Evolutionary conservation across 2,113 vertebrate species (phyloP).

Genomic region (Nycticryphes semicollaris): DNA sequence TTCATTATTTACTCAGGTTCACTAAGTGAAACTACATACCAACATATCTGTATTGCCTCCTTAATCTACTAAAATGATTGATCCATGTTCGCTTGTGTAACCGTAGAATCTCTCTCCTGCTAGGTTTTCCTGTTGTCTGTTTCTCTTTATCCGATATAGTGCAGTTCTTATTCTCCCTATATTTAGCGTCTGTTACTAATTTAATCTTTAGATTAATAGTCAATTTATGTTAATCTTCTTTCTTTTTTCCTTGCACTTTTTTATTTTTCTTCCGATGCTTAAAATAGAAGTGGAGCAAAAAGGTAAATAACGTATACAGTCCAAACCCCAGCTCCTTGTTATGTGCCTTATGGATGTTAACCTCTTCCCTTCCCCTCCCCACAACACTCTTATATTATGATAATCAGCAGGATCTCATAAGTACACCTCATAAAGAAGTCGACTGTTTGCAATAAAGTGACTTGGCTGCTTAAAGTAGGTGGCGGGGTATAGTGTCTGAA

Average conservation of each 20-base stretch:
- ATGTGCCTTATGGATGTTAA: constrained; percentile 97
- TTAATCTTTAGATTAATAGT: constrained; percentile 91
- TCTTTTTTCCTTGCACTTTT: constrained; percentile 94
- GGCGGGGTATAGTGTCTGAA: constrained; percentile 85
- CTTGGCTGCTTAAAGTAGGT: constrained; percentile 85
- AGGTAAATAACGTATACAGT: constrained; percentile 99
- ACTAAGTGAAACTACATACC: constrained; percentile 81
- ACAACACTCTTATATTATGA: constrained; percentile 84
- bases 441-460: constrained; percentile 82
- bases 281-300: constrained; percentile 99
- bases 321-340: constrained; percentile 96
- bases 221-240: constrained; percentile 99
- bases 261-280: constrained; percentile 99
- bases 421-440: constrained; percentile 79
- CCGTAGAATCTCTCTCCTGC: constrained; percentile 81
- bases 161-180: constrained; percentile 88
- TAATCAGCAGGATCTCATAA: constrained; percentile 85
- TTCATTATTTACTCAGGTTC: constrained; percentile 83
- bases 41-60: constrained; percentile 75
- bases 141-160: constrained; percentile 85
- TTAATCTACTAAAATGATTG: constrained; percentile 81
- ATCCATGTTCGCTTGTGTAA: constrained; percentile 80
- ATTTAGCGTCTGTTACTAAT: constrained; percentile 92
- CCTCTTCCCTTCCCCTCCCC: constrained; percentile 82
- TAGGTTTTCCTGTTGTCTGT: constrained; percentile 83